Evolutionary conservation across 2,888 invertebrate genomes (phyloP).

Genomic region (Amphipyra berbera): DNA sequence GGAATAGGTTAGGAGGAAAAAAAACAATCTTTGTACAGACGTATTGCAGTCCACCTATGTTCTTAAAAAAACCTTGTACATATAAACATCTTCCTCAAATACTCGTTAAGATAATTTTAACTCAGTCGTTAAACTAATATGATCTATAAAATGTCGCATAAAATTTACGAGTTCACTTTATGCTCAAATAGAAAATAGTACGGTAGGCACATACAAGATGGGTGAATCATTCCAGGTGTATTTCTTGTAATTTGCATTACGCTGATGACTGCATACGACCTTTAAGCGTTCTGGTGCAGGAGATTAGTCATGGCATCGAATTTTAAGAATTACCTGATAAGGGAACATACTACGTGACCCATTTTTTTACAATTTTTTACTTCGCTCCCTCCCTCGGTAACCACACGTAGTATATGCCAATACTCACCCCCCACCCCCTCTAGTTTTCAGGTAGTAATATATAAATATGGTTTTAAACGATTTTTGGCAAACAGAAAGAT

Average conservation of each 20-base stretch:
- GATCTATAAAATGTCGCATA: slow-evolving; percentile 8
- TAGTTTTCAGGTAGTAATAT: too few relatives aligned
- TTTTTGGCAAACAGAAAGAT: too few relatives aligned
- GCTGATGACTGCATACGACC: slow-evolving; percentile 13
- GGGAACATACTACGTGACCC: too few relatives aligned
- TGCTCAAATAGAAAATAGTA: slow-evolving; percentile 16
- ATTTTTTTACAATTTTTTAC: too few relatives aligned
- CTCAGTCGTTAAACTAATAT: slow-evolving; percentile 23
- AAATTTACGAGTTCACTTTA: slow-evolving; percentile 22
- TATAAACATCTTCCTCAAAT: not conserved
- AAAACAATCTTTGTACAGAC: too few relatives aligned
- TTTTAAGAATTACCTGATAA: slow-evolving; percentile 18
- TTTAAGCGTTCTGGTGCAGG: slow-evolving; percentile 6
- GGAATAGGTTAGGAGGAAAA: too few relatives aligned
- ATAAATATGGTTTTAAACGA: too few relatives aligned
- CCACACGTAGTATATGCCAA: too few relatives aligned
- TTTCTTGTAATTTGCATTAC: slow-evolving; percentile 18
- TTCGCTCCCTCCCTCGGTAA: too few relatives aligned
- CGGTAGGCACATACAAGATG: not conserved
- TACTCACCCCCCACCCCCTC: too few relatives aligned
- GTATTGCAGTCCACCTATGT: too few relatives aligned
- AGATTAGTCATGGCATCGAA: not conserved
- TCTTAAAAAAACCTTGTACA: too few relatives aligned
- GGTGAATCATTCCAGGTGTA: slow-evolving; percentile 26
- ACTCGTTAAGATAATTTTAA: slow-evolving; percentile 22